Base-by-base conservation (phyloP, 2,113 vertebrate species). In the Dipodomys spectabilis region DNA sequence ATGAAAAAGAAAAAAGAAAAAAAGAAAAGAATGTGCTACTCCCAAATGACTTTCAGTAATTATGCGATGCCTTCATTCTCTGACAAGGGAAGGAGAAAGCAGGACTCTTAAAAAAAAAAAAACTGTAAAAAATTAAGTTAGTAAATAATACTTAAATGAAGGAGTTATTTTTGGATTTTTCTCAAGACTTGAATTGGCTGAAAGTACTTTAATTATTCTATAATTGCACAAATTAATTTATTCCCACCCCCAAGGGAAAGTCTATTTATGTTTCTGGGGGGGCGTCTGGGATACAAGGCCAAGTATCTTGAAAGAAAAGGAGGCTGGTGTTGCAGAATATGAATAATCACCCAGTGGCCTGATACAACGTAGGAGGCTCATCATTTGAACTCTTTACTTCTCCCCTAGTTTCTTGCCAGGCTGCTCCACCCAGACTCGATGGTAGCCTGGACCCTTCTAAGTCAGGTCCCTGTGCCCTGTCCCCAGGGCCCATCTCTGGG, bases 131-230 rank as follows among this genome's bases (percentile, higher is more conserved):
- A 95, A 95, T 96, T 95, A 96, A 97, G 94, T 97, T 95, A 94
- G 93, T 96, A 96, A 97, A 96, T 96, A 97, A 93, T 96, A 96
- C 90, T 95, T 96, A 96, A 96, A 94, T 94, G 68, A 60, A 88
- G 73, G 88, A 93, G 85, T 89, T 96, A 92, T 97, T 97, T 95
- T 93, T 92, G 83, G 80, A 79, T 94, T 96, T 96, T 96, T 88
- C 96, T 95, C 92, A 94, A 96, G 96, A 93, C 72, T 73, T 93
- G 94, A 96, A 94, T 88, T 94, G 94, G 82, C 72, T 92, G 86
- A 81, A 96, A 97, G 88, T 92, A 79, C 78, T 94, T 97, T 90
- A 96, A 96, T 97, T 96, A 95, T 90, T 94, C 88, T 90, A 62
- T 95, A 95, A 97, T 95, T 95, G 80, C 65, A 35, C 32, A 30